These are phyloP conservation scores for Palloptera scutellata DNA, from an alignment of 2,888 invertebrate genomes.

Conservation along the genomic window DNA sequence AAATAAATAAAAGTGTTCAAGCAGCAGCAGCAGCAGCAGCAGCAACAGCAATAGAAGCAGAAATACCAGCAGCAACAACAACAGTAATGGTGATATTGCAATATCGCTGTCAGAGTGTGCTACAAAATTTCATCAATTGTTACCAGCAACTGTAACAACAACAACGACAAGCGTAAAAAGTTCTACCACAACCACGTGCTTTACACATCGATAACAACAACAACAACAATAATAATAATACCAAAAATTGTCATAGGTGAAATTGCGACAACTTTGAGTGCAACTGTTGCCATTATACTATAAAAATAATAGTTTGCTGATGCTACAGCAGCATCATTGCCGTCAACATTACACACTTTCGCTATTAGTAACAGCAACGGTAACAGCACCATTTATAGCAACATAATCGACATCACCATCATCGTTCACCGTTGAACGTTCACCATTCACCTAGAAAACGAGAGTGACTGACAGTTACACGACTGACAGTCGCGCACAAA, in stretches of 20 bases:
- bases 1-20: neutral
- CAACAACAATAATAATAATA: conserved; percentile 38
- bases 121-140: conserved; percentile 19
- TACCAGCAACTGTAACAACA: conserved; percentile 14
- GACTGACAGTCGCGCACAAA: too few relatives aligned
- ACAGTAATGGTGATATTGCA: neutral
- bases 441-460: too few relatives aligned
- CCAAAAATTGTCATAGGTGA: neutral
- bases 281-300: too few relatives aligned
- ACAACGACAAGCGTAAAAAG: conserved; percentile 4
- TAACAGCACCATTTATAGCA: too few relatives aligned
- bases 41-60: conserved; percentile 20
- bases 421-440: too few relatives aligned
- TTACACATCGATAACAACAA: conserved; percentile 33
- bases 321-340: too few relatives aligned
- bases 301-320: too few relatives aligned
- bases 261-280: too few relatives aligned
- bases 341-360: too few relatives aligned
- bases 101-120: conserved; percentile 7
- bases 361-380: too few relatives aligned
- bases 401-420: too few relatives aligned
- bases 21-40: neutral
- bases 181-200: conserved; percentile 20
- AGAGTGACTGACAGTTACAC: too few relatives aligned
- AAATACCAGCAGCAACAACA: conserved; percentile 22